A percentile compares a stretch with the other conserved stretches of the same genome.
Conservation (phyloP, 1,140 invertebrate species). For the Stenopsyche tienmushanensis region DNA sequence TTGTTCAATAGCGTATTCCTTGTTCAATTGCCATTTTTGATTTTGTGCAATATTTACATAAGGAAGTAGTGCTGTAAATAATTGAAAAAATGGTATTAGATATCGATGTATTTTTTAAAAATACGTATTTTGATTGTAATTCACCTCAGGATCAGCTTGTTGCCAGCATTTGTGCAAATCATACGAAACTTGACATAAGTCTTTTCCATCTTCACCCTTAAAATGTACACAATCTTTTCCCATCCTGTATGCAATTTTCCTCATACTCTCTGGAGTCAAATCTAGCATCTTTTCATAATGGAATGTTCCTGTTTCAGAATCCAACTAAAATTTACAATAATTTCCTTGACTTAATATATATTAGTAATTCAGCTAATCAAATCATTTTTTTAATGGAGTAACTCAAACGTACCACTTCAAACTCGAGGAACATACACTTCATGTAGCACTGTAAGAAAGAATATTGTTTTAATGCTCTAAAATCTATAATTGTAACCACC, state of each 20-base stretch:
- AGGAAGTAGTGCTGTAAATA: conserved; percentile 40
- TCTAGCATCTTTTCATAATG: conserved; percentile 43
- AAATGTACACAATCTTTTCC: conserved; percentile 42
- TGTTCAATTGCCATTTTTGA: too few relatives aligned
- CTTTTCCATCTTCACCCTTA: conserved; percentile 40
- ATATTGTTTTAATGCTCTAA: neutral
- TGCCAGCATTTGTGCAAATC: conserved; percentile 44
- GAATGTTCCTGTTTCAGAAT: conserved; percentile 37
- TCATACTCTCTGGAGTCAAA: conserved; percentile 41
- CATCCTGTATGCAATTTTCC: conserved; percentile 43
- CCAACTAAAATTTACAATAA: conserved; percentile 27
- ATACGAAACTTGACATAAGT: conserved; percentile 42
- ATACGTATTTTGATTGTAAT: conserved; percentile 33
- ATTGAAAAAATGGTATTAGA: neutral
- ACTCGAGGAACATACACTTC: conserved; percentile 43
- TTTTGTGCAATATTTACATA: too few relatives aligned
- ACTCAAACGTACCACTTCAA: conserved; percentile 41
- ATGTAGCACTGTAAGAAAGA: conserved; percentile 42
- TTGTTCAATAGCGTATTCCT: too few relatives aligned
- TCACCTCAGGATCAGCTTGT: conserved; percentile 42
- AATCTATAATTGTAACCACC: neutral
- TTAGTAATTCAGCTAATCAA: neutral
- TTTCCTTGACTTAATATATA: conserved; percentile 4
- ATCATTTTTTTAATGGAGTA: conserved; percentile 12
- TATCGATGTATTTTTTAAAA: neutral